These are phyloP conservation scores for Saguinus imperator DNA, from an alignment of 2,113 vertebrate genomes.

Conservation along the genomic window DNA sequence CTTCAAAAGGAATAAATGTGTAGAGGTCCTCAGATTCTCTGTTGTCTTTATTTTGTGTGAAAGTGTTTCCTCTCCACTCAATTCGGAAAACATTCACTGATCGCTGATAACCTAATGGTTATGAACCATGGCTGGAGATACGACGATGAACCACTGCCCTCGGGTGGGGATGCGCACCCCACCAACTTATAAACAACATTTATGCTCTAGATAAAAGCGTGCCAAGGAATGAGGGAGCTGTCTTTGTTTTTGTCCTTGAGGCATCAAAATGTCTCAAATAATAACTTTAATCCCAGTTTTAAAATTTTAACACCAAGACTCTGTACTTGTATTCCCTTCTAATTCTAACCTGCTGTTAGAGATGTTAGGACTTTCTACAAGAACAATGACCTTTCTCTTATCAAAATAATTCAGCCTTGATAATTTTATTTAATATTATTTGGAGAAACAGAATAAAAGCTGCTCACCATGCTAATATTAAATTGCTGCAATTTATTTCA, in stretches of 20 bases:
- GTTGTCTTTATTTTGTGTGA: background rate
- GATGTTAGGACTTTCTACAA: background rate
- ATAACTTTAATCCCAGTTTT: background rate
- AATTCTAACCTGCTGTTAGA: background rate
- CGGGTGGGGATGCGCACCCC: background rate
- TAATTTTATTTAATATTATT: background rate
- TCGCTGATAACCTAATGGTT: background rate
- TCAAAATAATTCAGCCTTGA: background rate
- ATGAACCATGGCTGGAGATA: background rate
- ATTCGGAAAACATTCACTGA: background rate
- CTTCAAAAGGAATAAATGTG: background rate
- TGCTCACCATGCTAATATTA: background rate
- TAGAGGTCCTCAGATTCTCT: background rate
- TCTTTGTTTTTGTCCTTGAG: background rate
- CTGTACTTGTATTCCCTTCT: background rate
- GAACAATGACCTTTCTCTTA: background rate
- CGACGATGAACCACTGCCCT: background rate
- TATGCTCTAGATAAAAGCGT: background rate
- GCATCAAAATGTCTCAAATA: background rate
- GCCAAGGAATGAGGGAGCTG: background rate
- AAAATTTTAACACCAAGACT: background rate
- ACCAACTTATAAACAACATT: background rate
- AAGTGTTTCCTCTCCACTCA: background rate
- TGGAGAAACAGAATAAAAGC: background rate
- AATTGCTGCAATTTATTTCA: background rate